Base-by-base conservation (phyloP, 1,140 invertebrate genomes). In the Hylaeus volcanicus region DNA sequence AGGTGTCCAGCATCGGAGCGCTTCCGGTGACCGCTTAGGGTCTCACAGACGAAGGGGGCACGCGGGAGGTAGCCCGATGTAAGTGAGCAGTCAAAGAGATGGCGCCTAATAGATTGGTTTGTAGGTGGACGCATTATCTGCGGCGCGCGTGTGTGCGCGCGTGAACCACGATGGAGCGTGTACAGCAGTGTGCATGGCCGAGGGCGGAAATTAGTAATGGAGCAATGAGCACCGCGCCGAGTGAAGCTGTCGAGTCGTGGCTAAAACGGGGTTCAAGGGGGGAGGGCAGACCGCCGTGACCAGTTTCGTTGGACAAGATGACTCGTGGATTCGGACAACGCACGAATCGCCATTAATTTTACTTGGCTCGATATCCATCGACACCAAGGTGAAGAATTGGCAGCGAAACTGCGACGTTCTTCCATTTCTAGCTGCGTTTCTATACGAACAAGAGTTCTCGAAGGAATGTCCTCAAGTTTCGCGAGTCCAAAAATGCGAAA, bases 91-190 rank as follows among this genome's bases (percentile, higher is more conserved):
- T 92, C 91, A 92, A 90, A 91, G 92, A 91, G 91, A 92, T 91
- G 93, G 93, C 93, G 92, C 92, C 92, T 93, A 93, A 93, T 93
- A 93, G 92, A 93, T 93, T 93, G 91, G 92, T 92, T 93, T 93
- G 92, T 93, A 93, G 92, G 92, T 93, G 92, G 92, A 92, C 90
- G 90, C 89, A 93, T 93, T 92, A 92, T 93, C 86, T 91, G 84
- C 61, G 82, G 60, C 71, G 74, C 73, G 64, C 55, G 72, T 64
- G 58, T 63, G 63, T 65, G 78, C 83, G 73, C 53, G 66, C 68
- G 75, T 70, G 37, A 69, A 70, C 74, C 5, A 60, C 48, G 65
- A 79, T 45, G 43, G 37, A 69, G 64, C 64, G 73, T 79, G 76
- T 79, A 51, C 12, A 79, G 41, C 70, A 76, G 68, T 72, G 74